Conservation (phyloP, 2,797 vertebrate species). For the Micrastur ruficollis region DNA sequence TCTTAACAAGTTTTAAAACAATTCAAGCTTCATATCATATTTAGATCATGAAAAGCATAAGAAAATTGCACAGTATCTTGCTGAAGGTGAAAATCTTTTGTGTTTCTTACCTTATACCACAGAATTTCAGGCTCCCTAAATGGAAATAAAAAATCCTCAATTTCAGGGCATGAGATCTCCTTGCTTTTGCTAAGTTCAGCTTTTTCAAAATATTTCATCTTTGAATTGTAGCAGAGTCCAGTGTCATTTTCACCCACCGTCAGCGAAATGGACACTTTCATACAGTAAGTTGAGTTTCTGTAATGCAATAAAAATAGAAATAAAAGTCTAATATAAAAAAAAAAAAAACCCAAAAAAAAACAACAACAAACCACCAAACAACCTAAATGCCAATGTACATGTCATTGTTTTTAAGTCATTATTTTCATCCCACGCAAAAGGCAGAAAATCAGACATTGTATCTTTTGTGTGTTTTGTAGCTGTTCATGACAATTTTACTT, state of each 20-base stretch:
- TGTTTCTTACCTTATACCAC: constrained; percentile 94
- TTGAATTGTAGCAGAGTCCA: constrained; percentile 96
- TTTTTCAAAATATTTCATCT: constrained; percentile 96
- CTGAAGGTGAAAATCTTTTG: not conserved
- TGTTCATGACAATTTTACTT: not conserved
- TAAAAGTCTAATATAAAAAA: not conserved
- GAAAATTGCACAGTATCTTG: not conserved
- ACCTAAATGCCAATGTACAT: not conserved
- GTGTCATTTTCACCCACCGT: constrained; percentile 96
- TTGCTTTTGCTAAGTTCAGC: constrained; percentile 98
- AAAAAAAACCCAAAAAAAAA: constrained; percentile 2
- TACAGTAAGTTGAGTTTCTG: constrained; percentile 98
- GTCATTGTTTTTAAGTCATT: not conserved
- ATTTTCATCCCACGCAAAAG: not conserved
- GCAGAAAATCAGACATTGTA: not conserved
- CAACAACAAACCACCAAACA: not conserved
- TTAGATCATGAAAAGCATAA: not conserved
- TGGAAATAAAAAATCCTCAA: constrained; percentile 90
- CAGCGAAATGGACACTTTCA: constrained; percentile 98
- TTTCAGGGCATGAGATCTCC: constrained; percentile 91
- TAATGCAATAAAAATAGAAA: constrained; percentile 67
- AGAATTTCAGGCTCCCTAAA: constrained; percentile 89
- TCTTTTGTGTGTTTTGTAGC: not conserved
- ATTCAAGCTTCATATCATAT: not conserved
- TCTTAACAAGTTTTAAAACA: not conserved